Conservation (phyloP, 1,140 invertebrate genomes). For the Sweltsa coloradensis region DNA sequence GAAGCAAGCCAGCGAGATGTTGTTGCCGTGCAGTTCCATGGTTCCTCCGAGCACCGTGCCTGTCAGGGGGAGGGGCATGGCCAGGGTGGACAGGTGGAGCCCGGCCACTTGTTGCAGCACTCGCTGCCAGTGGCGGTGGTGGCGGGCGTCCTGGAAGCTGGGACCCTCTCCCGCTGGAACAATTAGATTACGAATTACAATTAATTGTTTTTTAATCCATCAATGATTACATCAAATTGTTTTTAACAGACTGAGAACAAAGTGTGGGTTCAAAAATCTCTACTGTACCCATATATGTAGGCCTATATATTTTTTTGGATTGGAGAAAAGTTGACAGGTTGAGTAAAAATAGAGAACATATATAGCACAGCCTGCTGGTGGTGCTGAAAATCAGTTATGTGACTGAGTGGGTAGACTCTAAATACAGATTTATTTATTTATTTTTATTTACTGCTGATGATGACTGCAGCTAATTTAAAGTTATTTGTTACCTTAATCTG, state of each 20-base stretch:
- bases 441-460: too few species aligned
- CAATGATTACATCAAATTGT: not conserved
- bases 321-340: too few species aligned
- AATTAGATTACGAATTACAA: not conserved
- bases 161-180: constrained; percentile 1
- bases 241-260: not conserved
- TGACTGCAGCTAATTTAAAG: too few species aligned
- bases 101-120: constrained; percentile 61
- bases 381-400: too few species aligned
- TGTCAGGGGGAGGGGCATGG: constrained; percentile 41
- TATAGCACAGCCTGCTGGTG: too few species aligned
- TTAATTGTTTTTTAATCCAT: not conserved
- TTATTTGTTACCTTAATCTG: too few species aligned
- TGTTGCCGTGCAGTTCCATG: constrained; percentile 69
- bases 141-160: constrained; percentile 46
- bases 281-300: too few species aligned
- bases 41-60: constrained; percentile 86
- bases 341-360: too few species aligned
- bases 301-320: too few species aligned
- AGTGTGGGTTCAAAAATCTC: not conserved
- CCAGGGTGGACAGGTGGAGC: constrained; percentile 59
- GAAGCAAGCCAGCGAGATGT: constrained; percentile 92
- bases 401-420: too few species aligned
- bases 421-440: too few species aligned
- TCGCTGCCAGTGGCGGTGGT: constrained; percentile 88